phyloP scores from a whole-genome alignment of 2,797 vertebrate species.

The Hephaestus fuliginosus region DNA sequence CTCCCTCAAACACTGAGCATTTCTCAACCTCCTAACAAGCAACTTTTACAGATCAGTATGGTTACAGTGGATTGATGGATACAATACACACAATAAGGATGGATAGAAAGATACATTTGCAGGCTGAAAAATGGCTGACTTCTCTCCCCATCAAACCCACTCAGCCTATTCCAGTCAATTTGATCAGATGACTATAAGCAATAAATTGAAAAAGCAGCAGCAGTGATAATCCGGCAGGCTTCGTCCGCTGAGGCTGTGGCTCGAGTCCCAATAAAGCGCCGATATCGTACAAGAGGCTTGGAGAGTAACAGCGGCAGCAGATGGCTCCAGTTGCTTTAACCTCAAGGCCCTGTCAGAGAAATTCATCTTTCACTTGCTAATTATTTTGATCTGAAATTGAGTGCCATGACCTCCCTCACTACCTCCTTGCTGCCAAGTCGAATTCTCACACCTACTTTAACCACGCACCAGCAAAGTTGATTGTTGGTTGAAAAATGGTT shows the following conservation, averaged over 20 bases:
- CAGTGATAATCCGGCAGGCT: conserved; percentile 51
- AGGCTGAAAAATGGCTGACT: conserved; percentile 31
- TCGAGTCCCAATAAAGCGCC: conserved; percentile 53
- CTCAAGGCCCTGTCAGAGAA: conserved; percentile 67
- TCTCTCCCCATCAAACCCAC: conserved; percentile 49
- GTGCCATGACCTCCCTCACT: conserved; percentile 60
- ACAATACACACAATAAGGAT: conserved; percentile 18
- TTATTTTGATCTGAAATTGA: conserved; percentile 81
- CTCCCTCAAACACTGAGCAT: conserved; percentile 48
- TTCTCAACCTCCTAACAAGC: conserved; percentile 58
- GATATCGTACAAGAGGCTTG: conserved; percentile 53
- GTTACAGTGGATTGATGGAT: conserved; percentile 37
- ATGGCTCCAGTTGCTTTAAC: conserved; percentile 73
- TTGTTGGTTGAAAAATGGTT: conserved; percentile 43
- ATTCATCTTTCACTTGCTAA: conserved; percentile 78
- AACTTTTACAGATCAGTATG: conserved; percentile 43
- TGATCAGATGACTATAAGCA: conserved; percentile 67
- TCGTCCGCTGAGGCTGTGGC: conserved; percentile 55
- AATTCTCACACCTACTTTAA: conserved; percentile 39
- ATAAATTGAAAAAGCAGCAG: conserved; percentile 61
- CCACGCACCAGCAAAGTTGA: conserved; percentile 42
- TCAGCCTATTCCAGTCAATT: conserved; percentile 57
- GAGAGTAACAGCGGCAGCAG: conserved; percentile 58
- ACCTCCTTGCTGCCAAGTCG: conserved; percentile 51
- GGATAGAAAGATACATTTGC: conserved; percentile 27